phyloP scores from a whole-genome alignment of 2,113 vertebrate species.

The Thermophis baileyi region DNA sequence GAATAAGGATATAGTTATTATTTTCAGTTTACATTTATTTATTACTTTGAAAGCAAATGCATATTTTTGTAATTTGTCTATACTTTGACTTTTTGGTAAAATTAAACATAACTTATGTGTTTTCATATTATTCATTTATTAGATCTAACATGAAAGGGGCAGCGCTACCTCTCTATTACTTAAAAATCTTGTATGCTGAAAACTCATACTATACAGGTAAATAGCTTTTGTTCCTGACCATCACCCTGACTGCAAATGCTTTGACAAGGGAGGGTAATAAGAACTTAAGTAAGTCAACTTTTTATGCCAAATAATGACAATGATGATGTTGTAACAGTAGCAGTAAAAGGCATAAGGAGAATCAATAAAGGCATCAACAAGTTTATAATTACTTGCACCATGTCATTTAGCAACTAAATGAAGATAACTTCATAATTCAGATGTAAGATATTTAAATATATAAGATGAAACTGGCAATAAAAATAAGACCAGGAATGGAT shows the following conservation, averaged over 20 bases:
- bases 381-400: not conserved
- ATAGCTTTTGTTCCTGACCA: constrained; percentile 2
- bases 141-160: not conserved
- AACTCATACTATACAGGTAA: not conserved
- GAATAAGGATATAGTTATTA: not conserved
- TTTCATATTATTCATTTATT: constrained; percentile 11
- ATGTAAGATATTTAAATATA: not conserved
- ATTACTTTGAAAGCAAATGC: constrained; percentile 1
- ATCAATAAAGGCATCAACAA: constrained; percentile 2
- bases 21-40: not conserved
- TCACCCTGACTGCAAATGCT: not conserved
- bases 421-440: not conserved
- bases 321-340: not conserved
- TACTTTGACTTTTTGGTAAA: not conserved
- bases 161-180: not conserved
- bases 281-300: constrained; percentile 19
- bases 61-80: not conserved
- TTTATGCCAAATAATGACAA: not conserved
- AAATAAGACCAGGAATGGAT: not conserved
- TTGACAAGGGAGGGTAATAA: constrained; percentile 19
- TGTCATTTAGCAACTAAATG: not conserved
- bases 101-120: not conserved
- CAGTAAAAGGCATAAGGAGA: not conserved
- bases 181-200: not conserved
- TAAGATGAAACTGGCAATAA: not conserved